Evolutionary conservation across 1,140 invertebrate species (phyloP), one percentile per base, ranked within the genome.

Genomic region (Neodiprion virginianus): DNA sequence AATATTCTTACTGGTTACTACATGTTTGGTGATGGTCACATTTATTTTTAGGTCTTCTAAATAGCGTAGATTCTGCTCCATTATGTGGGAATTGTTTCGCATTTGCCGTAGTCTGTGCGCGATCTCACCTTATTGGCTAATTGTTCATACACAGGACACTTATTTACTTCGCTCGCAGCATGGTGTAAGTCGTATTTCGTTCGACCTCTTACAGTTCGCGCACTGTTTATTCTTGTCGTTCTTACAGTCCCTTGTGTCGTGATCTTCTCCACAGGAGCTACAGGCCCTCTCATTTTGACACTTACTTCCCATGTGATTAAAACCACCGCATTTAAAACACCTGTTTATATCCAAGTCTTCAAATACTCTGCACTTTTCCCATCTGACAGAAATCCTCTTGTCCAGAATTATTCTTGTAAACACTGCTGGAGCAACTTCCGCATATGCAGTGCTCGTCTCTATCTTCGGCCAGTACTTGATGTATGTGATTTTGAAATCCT

Each of bases 381-480:
- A 71, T 8, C 69, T 3, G n/a, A 71, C 69, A 28, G 69, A 71
- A 28, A 71, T 40, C 21, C 40, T 71, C 14, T 14, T 14, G 69
- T 71, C 69, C 17, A 10, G 7, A 14, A 71, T 71, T 8, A 71
- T 17, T 48, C 40, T 71, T 7, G 8, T 7, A 28, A 8, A 71
- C 7, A 71, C 47, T 7, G 7, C 14, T 14, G 69, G 69, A 9
- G n/a, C 14, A 9, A 71, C 69, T 1, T 28, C 28, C n/a, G 69
- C 69, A 14, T 8, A 71, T 7, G 3, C 69, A 71, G 69, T 71
- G 28, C n/a, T 7, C 69, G 40, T 28, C 47, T 71, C n/a, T 71
- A 71, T 71, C 69, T 71, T 71, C 69, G 7, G 21, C 69, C 69
- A 48, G 47, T 71, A 10, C 48, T 71, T 71, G 8, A 71, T 48